phyloP scores from a whole-genome alignment of 2,888 invertebrate species.

The Acanthosepion lycidas region DNA sequence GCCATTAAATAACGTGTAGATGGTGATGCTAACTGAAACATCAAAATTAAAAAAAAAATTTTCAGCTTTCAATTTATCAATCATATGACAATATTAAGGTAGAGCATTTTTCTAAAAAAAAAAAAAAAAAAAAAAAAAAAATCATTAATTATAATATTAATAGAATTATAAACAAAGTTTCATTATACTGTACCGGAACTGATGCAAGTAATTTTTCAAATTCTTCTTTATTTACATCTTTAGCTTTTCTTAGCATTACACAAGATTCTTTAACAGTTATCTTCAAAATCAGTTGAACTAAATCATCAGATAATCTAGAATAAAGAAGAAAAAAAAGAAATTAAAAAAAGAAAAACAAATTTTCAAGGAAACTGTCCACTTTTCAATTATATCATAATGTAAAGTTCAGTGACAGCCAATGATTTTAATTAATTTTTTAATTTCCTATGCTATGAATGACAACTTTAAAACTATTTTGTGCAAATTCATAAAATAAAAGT shows the following conservation, averaged over 20 bases:
- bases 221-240: slow-evolving; percentile 57
- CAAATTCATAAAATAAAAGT: too few species aligned
- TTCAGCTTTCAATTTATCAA: not conserved
- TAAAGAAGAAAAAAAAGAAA: not conserved
- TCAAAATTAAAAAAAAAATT: not conserved
- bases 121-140: too few species aligned
- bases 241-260: slow-evolving; percentile 61
- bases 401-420: too few species aligned
- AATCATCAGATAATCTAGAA: slow-evolving; percentile 67
- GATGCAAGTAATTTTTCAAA: slow-evolving; percentile 65
- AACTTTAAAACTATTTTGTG: too few species aligned
- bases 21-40: slow-evolving; percentile 63
- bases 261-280: slow-evolving; percentile 71
- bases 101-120: not conserved
- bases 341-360: not conserved
- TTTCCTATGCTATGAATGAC: too few species aligned
- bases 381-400: too few species aligned
- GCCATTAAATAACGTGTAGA: slow-evolving; percentile 71
- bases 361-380: not conserved
- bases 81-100: not conserved
- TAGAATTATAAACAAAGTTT: not conserved
- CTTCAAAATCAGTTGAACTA: slow-evolving; percentile 68
- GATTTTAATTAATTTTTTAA: too few species aligned
- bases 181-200: slow-evolving; percentile 64
- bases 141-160: not conserved